phyloP scores from a whole-genome alignment of 2,113 vertebrate species.

The Megalops atlanticus region DNA sequence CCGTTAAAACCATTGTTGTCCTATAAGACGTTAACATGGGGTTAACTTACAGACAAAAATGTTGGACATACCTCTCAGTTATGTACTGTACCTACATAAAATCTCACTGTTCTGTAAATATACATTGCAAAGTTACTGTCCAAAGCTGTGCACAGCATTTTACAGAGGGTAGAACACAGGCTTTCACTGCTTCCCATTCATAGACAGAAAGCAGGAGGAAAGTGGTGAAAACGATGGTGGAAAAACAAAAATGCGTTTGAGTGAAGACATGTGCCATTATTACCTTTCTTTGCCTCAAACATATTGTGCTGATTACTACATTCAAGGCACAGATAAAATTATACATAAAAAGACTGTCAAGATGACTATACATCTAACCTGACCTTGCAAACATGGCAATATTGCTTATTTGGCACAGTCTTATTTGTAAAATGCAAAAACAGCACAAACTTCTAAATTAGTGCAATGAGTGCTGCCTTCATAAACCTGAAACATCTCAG shows the following conservation, averaged over 20 bases:
- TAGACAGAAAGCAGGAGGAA: not conserved
- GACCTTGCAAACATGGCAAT: not conserved
- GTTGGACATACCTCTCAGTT: not conserved
- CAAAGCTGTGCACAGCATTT: not conserved
- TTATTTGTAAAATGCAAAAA: not conserved
- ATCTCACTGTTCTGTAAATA: not conserved
- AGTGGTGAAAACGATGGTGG: not conserved
- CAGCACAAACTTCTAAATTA: not conserved
- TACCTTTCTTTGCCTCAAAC: not conserved
- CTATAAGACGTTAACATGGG: not conserved
- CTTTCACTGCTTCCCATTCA: not conserved
- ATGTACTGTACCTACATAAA: not conserved
- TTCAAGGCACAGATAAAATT: slow-evolving; percentile 12
- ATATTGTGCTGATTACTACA: not conserved
- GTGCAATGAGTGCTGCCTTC: not conserved
- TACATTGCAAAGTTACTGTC: not conserved
- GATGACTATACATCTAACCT: not conserved
- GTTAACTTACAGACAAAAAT: not conserved
- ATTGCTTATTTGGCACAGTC: not conserved
- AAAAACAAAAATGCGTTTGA: not conserved
- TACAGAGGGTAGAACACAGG: not conserved
- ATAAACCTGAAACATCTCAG: not conserved
- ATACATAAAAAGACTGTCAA: not conserved
- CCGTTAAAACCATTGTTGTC: not conserved
- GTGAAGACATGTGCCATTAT: not conserved